These are phyloP conservation scores for Drosophila fulvimacula DNA, from an alignment of 2,888 invertebrate genomes.

Conservation along the genomic window DNA sequence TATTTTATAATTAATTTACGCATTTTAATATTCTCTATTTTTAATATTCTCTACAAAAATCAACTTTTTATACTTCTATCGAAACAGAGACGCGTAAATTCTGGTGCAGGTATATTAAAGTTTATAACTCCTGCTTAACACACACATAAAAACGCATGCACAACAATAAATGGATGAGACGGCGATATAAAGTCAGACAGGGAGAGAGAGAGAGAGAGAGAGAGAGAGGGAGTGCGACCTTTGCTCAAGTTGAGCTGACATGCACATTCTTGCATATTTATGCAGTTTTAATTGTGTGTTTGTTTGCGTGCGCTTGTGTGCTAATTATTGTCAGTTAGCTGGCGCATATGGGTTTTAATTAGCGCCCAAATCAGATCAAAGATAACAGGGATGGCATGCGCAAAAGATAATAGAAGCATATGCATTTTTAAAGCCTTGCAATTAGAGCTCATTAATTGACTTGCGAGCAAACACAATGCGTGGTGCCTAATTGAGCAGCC, in stretches of 20 bases:
- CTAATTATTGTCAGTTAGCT: slow-evolving; percentile 75
- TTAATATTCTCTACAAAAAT: too few species aligned
- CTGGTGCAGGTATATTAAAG: slow-evolving; percentile 14
- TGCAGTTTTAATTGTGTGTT: slow-evolving; percentile 77
- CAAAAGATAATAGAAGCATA: slow-evolving; percentile 30
- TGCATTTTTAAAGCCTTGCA: slow-evolving; percentile 32
- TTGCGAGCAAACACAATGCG: slow-evolving; percentile 28
- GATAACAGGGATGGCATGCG: not conserved
- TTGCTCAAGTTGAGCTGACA: slow-evolving; percentile 51
- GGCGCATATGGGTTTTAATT: slow-evolving; percentile 67
- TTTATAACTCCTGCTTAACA: not conserved
- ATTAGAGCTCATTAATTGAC: slow-evolving; percentile 40
- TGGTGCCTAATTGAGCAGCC: slow-evolving; percentile 6
- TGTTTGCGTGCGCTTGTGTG: slow-evolving; percentile 68
- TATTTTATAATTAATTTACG: too few species aligned
- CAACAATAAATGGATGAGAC: not conserved
- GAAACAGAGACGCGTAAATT: not conserved
- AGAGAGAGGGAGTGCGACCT: slow-evolving; percentile 23
- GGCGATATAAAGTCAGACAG: not conserved
- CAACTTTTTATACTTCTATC: too few species aligned
- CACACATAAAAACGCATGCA: not conserved
- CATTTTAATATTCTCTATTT: too few species aligned
- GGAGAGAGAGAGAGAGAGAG: not conserved
- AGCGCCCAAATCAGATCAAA: slow-evolving; percentile 22
- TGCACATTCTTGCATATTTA: slow-evolving; percentile 76